Conservation (phyloP, 2,888 invertebrate genomes). For the Nasonovia ribisnigri region DNA sequence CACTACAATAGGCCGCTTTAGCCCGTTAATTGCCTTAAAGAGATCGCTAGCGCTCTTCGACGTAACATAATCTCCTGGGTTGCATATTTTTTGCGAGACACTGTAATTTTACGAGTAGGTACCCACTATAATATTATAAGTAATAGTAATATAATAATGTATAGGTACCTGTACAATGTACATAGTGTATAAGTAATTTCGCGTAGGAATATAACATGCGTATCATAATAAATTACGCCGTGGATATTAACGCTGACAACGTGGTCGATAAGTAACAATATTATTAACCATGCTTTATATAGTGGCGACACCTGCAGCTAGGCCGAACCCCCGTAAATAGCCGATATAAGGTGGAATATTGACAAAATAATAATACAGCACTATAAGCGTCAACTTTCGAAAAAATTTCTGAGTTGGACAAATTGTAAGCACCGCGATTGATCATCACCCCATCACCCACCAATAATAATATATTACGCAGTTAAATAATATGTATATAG, state of each 20-base stretch:
- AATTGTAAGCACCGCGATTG: neutral
- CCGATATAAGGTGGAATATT: neutral
- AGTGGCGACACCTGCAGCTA: neutral
- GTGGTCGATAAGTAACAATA: neutral
- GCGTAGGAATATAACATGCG: neutral
- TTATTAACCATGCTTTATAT: neutral
- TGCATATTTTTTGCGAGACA: neutral
- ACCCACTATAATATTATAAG: neutral
- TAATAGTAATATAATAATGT: neutral
- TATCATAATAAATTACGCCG: neutral
- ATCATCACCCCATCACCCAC: neutral
- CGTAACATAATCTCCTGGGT: conserved; percentile 18
- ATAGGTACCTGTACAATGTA: neutral
- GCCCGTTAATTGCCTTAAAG: conserved; percentile 53
- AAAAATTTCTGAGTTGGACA: neutral
- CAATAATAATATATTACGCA: no score
- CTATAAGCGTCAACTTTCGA: neutral
- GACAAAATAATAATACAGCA: neutral
- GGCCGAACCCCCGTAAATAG: neutral
- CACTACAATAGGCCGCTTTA: conserved; percentile 49
- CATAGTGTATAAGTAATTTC: neutral
- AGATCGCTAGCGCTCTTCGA: conserved; percentile 12
- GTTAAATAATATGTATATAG: neutral
- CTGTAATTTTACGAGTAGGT: neutral
- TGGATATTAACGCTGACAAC: neutral